phyloP scores from a whole-genome alignment of 2,888 invertebrate species.

The Cerastis rubricosa region DNA sequence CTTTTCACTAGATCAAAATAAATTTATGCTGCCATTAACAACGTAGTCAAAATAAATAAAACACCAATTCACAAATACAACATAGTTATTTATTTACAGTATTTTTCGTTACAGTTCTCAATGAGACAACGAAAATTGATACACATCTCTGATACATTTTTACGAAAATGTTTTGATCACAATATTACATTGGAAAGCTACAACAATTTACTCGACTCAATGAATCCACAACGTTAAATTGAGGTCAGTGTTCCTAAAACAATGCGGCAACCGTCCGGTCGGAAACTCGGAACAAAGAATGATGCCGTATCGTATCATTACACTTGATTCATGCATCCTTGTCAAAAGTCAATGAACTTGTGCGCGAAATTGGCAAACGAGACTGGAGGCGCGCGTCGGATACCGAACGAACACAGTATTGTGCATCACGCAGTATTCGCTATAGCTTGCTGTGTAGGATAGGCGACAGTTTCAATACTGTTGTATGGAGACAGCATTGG shows the following conservation, averaged over 20 bases:
- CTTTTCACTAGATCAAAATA: constrained; percentile 48
- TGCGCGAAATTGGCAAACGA: constrained; percentile 89
- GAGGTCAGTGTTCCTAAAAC: constrained; percentile 66
- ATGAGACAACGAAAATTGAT: neutral
- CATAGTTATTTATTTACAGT: constrained; percentile 40
- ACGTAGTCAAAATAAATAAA: constrained; percentile 54
- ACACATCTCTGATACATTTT: constrained; percentile 1
- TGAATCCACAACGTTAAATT: constrained; percentile 45
- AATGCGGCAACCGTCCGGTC: constrained; percentile 66
- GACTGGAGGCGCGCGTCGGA: constrained; percentile 81
- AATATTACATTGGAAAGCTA: constrained; percentile 10
- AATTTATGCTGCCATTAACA: constrained; percentile 40
- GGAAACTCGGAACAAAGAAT: constrained; percentile 70
- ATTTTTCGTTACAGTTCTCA: constrained; percentile 12
- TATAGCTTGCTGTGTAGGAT: constrained; percentile 36
- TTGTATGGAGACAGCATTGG: constrained; percentile 63
- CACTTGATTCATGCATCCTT: constrained; percentile 79
- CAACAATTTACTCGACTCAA: constrained; percentile 37
- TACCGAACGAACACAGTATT: constrained; percentile 66
- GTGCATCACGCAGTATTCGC: constrained; percentile 2
- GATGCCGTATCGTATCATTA: constrained; percentile 80
- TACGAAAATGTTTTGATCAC: constrained; percentile 2
- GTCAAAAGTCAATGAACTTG: constrained; percentile 87
- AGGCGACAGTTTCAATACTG: constrained; percentile 1
- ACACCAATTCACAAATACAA: constrained; percentile 35